Evolutionary conservation across 30 jellyfish, hydroid and myxozoan species (phyloP), one percentile per base, ranked within the genome.

Genomic region (Nemopilema nomurai): DNA sequence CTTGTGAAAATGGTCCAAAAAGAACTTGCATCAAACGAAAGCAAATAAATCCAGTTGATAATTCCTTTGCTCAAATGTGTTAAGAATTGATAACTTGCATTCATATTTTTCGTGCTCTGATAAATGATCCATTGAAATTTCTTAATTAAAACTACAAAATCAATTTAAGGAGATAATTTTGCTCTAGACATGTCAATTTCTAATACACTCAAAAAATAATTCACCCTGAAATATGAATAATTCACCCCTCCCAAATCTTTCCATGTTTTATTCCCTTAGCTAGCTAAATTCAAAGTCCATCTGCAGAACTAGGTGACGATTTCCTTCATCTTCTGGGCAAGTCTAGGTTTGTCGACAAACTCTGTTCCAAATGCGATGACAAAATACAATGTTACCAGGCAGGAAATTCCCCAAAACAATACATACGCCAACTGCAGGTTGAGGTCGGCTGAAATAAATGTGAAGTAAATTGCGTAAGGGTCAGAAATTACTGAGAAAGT

Each of bases 341-440:
- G 87, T 9, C 95, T 81, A 21, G 99, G 99, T 29, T 82, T 78
- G 70, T 94, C 97, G 51, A 94, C 99, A 62, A 84, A 94, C 73
- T 94, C 99, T 19, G 89, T 86, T 25, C 99, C 99, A 80, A 72
- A 94, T 25, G 77, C 86, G 13, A 90, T 85, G 49, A 94, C 97
- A 51, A 94, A 83, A 53, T 94, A 94, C 41, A 94, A 80, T 1
- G 97, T 88, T 57, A 94, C 81, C 28, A 94, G 65, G 72, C 99
- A 94, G 49, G 99, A 92, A 16, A 80, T 32, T 18, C 96, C 97
- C 99, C 99, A 94, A 52, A 94, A 94, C 66, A 94, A 73, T 20
- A 94, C 90, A 87, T 94, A 94, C 84, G 83, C 33, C 88, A 94
- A 86, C 71, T 94, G 99, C 63, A 94, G 89, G 22, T 91, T 83